Evolutionary conservation across 2,797 vertebrate genomes (phyloP).

Genomic region (Sparidentex hasta): DNA sequence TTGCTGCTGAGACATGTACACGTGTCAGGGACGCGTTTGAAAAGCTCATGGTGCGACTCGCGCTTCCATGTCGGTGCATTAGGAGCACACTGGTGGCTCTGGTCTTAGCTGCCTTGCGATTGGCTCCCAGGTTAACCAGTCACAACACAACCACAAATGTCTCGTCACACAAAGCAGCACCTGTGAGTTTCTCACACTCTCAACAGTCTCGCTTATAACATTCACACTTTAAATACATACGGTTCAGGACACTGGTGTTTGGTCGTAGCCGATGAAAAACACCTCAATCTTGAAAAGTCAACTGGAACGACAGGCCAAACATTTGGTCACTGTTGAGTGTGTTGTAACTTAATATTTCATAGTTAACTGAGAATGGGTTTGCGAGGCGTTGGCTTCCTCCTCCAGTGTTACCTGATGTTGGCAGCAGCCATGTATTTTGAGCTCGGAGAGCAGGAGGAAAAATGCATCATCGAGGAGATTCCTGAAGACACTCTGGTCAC

Average conservation of each 20-base stretch:
- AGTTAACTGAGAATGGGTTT: conserved; percentile 73
- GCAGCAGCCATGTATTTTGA: conserved; percentile 91
- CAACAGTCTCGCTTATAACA: neutral
- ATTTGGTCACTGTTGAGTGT: conserved; percentile 21
- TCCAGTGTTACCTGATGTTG: conserved; percentile 82
- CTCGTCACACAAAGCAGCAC: conserved; percentile 73
- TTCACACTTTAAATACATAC: neutral
- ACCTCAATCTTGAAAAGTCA: neutral
- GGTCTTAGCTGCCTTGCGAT: conserved; percentile 39
- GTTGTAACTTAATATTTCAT: conserved; percentile 39
- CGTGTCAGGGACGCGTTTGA: neutral
- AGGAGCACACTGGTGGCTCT: neutral
- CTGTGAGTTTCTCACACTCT: conserved; percentile 78
- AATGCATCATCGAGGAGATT: conserved; percentile 94
- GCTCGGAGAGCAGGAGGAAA: conserved; percentile 89
- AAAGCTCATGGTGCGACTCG: neutral
- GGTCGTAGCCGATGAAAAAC: neutral
- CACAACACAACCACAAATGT: conserved; percentile 49
- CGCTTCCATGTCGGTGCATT: neutral
- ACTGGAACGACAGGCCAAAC: conserved; percentile 22
- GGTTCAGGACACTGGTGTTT: neutral
- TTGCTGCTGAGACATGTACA: neutral
- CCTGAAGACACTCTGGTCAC: conserved; percentile 89
- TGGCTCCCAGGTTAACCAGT: conserved; percentile 68
- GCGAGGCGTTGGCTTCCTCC: conserved; percentile 67